phyloP scores from a whole-genome alignment of 2,888 invertebrate species.

The Panzeria rudis region DNA sequence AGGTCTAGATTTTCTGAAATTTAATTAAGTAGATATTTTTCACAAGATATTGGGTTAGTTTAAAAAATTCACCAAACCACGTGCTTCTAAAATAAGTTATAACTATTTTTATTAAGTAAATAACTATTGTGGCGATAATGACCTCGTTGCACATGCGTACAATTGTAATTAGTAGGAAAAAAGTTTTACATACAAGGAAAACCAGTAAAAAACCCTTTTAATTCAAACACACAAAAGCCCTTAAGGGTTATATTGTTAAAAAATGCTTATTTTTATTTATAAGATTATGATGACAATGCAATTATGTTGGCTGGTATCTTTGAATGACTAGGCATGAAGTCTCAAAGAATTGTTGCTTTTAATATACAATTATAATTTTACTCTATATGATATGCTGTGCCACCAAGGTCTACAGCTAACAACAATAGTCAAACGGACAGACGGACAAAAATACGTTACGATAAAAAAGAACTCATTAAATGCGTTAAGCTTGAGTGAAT shows the following conservation, averaged over 20 bases:
- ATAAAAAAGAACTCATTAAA: slow-evolving; percentile 55
- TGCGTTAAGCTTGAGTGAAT: slow-evolving; percentile 66
- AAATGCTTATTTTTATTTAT: not conserved
- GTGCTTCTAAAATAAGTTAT: slow-evolving; percentile 32
- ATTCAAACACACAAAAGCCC: slow-evolving; percentile 9
- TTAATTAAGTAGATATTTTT: slow-evolving; percentile 46
- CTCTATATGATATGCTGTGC: slow-evolving; percentile 9
- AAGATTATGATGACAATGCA: slow-evolving; percentile 57
- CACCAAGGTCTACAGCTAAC: slow-evolving; percentile 30
- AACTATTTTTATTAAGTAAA: not conserved
- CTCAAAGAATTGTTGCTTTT: slow-evolving; percentile 15
- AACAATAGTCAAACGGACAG: slow-evolving; percentile 3
- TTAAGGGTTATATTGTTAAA: slow-evolving; percentile 31
- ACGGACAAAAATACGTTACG: slow-evolving; percentile 57
- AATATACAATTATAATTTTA: slow-evolving; percentile 10
- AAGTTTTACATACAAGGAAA: not conserved
- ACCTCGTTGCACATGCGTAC: slow-evolving; percentile 38
- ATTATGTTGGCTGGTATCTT: slow-evolving; percentile 26
- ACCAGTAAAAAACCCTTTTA: slow-evolving; percentile 13
- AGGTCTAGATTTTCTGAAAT: slow-evolving; percentile 20
- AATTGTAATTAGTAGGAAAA: slow-evolving; percentile 4
- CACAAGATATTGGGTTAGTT: slow-evolving; percentile 47
- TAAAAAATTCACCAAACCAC: slow-evolving; percentile 24
- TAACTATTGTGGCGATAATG: not conserved
- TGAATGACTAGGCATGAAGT: slow-evolving; percentile 54